phyloP scores from a whole-genome alignment of 2,888 invertebrate genomes.

The Noctuana brunneofusca region DNA sequence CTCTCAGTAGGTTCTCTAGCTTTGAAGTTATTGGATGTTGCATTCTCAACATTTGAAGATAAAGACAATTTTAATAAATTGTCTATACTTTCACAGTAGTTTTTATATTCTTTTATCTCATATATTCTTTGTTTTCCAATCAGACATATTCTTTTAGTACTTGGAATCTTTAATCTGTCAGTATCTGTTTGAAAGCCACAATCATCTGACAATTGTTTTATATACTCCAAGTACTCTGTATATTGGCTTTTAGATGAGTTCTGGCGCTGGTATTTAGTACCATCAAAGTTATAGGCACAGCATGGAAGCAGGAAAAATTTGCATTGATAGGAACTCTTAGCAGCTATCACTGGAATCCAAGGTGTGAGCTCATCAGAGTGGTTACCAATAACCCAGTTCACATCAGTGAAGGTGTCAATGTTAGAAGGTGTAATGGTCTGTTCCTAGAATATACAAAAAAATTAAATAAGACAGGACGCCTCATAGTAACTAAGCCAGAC shows the following conservation, averaged over 20 bases:
- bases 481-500: not conserved
- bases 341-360: slow-evolving; percentile 97
- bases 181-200: slow-evolving; percentile 89
- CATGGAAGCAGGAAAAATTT: slow-evolving; percentile 97
- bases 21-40: slow-evolving; percentile 80
- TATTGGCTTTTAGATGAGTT: slow-evolving; percentile 90
- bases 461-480: not conserved
- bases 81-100: slow-evolving; percentile 69
- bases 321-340: slow-evolving; percentile 87
- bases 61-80: slow-evolving; percentile 3
- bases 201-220: slow-evolving; percentile 81
- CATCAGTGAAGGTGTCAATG: slow-evolving; percentile 85
- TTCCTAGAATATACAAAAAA: slow-evolving; percentile 74
- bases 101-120: slow-evolving; percentile 54
- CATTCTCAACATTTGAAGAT: not conserved
- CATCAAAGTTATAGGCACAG: slow-evolving; percentile 95
- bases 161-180: slow-evolving; percentile 97
- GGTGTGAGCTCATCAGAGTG: slow-evolving; percentile 99
- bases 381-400: slow-evolving; percentile 98
- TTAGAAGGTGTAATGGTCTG: slow-evolving; percentile 87
- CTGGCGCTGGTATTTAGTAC: slow-evolving; percentile 89
- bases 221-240: slow-evolving; percentile 87
- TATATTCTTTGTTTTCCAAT: slow-evolving; percentile 84
- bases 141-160: slow-evolving; percentile 94
- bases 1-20: slow-evolving; percentile 86